These are phyloP conservation scores for Drosophila miranda DNA, from an alignment of 1,140 invertebrate genomes.

Conservation along the genomic window DNA sequence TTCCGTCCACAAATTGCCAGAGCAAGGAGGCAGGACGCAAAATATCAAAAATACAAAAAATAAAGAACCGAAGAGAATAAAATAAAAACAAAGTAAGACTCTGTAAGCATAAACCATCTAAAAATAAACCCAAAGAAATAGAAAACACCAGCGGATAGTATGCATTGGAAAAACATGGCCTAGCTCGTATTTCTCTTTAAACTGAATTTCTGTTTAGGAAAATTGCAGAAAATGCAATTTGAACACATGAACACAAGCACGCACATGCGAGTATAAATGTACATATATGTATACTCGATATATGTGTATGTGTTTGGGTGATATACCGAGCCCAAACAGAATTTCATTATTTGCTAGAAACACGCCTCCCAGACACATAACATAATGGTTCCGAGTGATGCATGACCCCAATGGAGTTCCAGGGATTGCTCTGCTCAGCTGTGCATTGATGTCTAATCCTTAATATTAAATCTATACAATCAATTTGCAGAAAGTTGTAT, in stretches of 20 bases:
- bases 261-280: not conserved
- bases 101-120: conserved; percentile 40
- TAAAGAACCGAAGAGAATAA: conserved; percentile 34
- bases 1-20: conserved; percentile 25
- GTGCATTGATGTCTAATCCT: conserved; percentile 70
- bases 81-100: conserved; percentile 25
- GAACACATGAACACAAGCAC: conserved; percentile 28
- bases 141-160: conserved; percentile 1
- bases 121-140: conserved; percentile 27
- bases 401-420: conserved; percentile 46
- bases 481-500: conserved; percentile 50
- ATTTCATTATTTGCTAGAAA: conserved; percentile 48
- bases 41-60: conserved; percentile 34
- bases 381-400: conserved; percentile 23
- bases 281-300: not conserved
- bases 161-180: conserved; percentile 47
- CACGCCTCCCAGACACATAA: conserved; percentile 7
- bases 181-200: conserved; percentile 32
- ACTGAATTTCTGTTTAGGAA: conserved; percentile 28
- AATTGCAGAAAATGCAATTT: conserved; percentile 61
- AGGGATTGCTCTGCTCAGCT: conserved; percentile 48
- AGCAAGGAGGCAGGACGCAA: not conserved
- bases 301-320: conserved; percentile 19
- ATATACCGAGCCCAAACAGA: conserved; percentile 27
- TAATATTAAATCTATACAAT: conserved; percentile 77